Percentiles rank a stretch among this genome's conserved stretches.
Evolutionary conservation across 2,113 vertebrate species (phyloP).

Genomic region (Anthoscopus minutus): DNA sequence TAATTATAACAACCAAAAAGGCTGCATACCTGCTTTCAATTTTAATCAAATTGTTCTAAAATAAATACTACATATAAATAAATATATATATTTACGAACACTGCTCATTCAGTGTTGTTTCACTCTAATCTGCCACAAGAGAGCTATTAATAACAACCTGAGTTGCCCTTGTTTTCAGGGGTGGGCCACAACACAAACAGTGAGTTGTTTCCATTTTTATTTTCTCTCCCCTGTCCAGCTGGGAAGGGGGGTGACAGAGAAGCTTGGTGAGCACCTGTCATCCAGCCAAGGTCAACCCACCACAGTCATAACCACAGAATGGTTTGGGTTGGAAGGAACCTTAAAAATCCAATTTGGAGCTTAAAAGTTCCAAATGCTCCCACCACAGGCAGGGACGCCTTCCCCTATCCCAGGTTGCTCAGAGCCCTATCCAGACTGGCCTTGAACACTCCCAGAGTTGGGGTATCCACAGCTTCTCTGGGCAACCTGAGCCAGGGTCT

Average conservation of each 20-base stretch:
- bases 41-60: background rate
- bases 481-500: background rate
- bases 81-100: background rate
- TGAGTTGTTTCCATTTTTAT: background rate
- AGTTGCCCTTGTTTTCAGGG: background rate
- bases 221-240: background rate
- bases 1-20: background rate
- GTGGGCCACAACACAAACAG: background rate
- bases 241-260: rapidly evolving
- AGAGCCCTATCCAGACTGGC: background rate
- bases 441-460: background rate
- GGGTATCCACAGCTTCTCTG: background rate
- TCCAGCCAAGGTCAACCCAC: background rate
- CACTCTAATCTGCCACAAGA: background rate
- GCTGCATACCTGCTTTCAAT: background rate
- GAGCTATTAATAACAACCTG: background rate
- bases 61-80: background rate
- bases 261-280: background rate
- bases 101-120: background rate
- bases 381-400: background rate
- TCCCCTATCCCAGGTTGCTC: background rate
- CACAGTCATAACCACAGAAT: background rate
- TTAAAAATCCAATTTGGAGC: too few species aligned
- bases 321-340: background rate
- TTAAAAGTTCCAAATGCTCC: background rate